Conservation (phyloP, 2,113 vertebrate genomes). For the Todiramphus saurophagus region DNA sequence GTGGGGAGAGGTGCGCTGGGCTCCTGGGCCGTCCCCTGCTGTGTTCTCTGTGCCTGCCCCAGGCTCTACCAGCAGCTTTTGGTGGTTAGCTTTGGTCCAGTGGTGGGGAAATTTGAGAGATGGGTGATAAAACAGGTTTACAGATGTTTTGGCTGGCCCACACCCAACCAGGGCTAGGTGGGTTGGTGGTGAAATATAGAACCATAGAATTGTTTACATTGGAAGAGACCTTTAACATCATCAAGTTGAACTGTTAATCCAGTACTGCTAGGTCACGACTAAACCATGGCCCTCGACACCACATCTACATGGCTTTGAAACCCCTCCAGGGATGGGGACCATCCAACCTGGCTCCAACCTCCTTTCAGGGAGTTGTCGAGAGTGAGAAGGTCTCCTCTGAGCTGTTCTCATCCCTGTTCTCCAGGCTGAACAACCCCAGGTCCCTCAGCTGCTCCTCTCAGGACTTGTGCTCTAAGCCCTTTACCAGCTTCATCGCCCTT, state of each 20-base stretch:
- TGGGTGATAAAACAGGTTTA: rapidly evolving
- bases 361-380: background rate
- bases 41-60: rapidly evolving
- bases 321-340: background rate
- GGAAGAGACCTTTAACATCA: background rate
- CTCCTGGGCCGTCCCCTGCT: background rate
- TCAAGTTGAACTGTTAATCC: background rate
- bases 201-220: background rate
- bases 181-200: background rate
- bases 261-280: background rate
- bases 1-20: background rate
- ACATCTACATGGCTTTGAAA: background rate
- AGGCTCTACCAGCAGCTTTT: rapidly evolving
- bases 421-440: background rate
- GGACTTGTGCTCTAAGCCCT: background rate
- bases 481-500: background rate
- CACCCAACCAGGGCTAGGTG: background rate
- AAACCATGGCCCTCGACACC: background rate
- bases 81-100: rapidly evolving
- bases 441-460: background rate
- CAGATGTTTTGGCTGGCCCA: rapidly evolving
- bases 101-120: rapidly evolving
- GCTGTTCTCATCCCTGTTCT: background rate
- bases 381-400: background rate
- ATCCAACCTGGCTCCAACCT: background rate